Conservation (phyloP, 1,140 invertebrate species). For the Brachionus asplanchnoidis region DNA sequence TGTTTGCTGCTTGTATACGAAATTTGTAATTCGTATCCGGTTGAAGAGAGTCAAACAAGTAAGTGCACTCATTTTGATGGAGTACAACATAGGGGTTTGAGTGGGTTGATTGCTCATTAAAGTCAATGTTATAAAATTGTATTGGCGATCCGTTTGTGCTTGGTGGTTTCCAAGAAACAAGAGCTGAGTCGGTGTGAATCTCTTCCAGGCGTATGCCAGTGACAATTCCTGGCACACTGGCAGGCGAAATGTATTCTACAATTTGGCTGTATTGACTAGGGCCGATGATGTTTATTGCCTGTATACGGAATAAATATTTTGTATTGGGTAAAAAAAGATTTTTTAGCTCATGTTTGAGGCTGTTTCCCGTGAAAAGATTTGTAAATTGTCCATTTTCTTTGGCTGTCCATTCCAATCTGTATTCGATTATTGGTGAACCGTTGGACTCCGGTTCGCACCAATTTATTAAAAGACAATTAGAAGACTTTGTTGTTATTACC, state of each 20-base stretch:
- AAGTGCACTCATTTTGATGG: conserved; percentile 36
- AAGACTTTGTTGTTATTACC: conserved; percentile 61
- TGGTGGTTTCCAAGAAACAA: conserved; percentile 69
- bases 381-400: conserved; percentile 41
- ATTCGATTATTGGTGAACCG: conserved; percentile 72
- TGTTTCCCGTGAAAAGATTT: conserved; percentile 58
- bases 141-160: conserved; percentile 65
- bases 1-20: conserved; percentile 73
- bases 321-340: conserved; percentile 70
- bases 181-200: conserved; percentile 63
- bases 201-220: conserved; percentile 61
- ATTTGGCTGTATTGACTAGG: conserved; percentile 50
- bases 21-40: conserved; percentile 59
- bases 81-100: background rate
- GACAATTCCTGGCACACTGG: conserved; percentile 52
- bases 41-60: conserved; percentile 48
- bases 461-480: conserved; percentile 65
- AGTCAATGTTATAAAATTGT: conserved; percentile 69
- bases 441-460: conserved; percentile 73
- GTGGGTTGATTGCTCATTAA: conserved; percentile 60
- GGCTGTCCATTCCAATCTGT: conserved; percentile 66
- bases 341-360: conserved; percentile 64
- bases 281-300: conserved; percentile 55
- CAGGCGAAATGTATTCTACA: conserved; percentile 49
- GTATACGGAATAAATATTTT: conserved; percentile 67